Evolutionary conservation across 2,888 invertebrate species (phyloP), one percentile per base, ranked within the genome.

Genomic region (Hylaea fasciaria): DNA sequence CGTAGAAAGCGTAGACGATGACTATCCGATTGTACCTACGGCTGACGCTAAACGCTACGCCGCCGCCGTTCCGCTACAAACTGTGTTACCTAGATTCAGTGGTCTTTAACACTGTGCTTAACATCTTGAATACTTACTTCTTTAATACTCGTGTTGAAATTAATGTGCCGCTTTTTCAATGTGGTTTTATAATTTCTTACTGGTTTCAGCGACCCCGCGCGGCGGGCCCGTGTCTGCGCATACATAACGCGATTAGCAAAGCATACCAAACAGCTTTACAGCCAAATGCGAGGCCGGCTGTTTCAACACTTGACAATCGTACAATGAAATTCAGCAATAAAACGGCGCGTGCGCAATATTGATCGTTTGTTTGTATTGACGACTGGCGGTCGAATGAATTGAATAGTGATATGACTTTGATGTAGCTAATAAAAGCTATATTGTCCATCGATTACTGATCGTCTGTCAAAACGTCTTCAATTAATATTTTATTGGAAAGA

Each of bases 211-310:
- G 76, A 71, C 66, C 62, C 70, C 55, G 72, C 56, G 48, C 22
- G 17, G 44, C n/a, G 72, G 73, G 73, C 82, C 69, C 89, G 89
- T 89, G 89, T 78, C 83, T 82, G 71, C 75, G 90, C 89, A 89
- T 89, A 86, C 84, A 76, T 67, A 71, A 67, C 74, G 63, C 85
- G 85, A 89, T 88, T 89, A 87, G 85, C 86, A 81, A 50, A 81
- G 80, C 78, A 77, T 79, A 76, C 82, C 73, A 69, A 73, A 49
- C 44, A 49, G 43, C 45, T 46, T 2, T 29, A 28, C 35, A 14
- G 55, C 41, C 47, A 58, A 47, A 58, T 62, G 47, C 43, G 51
- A 12, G 62, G 54, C 66, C 63, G 58, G 81, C 81, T 83, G 83
- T 85, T 85, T 73, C 77, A 22, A 74, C n/a, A n/a, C n/a, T n/a